Conservation (phyloP, 2,113 vertebrate genomes). For the Columba livia region DNA sequence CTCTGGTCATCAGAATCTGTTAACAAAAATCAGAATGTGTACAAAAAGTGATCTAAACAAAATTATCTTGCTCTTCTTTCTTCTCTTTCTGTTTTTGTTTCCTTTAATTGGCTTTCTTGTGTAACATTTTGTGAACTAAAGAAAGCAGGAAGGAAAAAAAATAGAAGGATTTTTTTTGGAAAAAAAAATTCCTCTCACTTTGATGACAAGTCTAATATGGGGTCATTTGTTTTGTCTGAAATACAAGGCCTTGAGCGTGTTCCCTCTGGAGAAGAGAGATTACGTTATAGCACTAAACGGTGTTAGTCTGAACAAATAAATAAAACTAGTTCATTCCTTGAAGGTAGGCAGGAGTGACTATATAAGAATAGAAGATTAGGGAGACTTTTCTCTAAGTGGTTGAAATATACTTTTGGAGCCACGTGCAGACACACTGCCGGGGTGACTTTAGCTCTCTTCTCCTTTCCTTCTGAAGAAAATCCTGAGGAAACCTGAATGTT, state of each 20-base stretch:
- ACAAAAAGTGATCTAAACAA: not conserved
- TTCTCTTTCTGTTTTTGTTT: not conserved
- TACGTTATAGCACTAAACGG: not conserved
- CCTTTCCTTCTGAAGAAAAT: not conserved
- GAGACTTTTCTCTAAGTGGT: not conserved
- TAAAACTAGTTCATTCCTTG: not conserved
- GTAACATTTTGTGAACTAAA: not conserved
- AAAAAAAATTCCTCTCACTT: not conserved
- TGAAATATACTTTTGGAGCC: not conserved
- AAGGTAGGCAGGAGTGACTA: not conserved
- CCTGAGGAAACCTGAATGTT: not conserved
- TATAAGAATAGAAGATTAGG: not conserved
- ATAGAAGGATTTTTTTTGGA: accelerated
- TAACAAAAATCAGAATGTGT: not conserved
- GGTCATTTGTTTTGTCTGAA: not conserved
- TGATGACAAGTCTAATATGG: not conserved
- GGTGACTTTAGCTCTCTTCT: not conserved
- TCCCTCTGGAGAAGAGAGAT: not conserved
- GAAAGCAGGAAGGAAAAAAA: not conserved
- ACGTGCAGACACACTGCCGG: not conserved
- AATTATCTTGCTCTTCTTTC: not conserved
- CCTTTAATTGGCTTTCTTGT: not conserved
- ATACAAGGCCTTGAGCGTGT: not conserved
- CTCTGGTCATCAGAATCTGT: not conserved
- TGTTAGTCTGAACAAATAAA: constrained; percentile 25